These are phyloP conservation scores for Pammene fasciana DNA, from an alignment of 2,888 invertebrate genomes.

Conservation along the genomic window DNA sequence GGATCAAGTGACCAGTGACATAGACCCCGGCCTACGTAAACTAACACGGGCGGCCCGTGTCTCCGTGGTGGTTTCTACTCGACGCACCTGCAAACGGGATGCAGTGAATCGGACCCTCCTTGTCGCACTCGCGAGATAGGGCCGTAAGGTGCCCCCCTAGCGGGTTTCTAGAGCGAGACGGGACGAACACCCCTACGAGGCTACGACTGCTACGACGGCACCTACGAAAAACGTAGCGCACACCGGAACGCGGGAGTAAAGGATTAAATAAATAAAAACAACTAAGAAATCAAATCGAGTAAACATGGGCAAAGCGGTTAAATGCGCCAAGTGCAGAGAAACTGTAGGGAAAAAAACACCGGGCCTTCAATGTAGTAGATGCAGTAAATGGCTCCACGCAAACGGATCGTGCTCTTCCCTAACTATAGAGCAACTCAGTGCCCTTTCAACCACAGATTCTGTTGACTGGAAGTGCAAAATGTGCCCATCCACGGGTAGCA, in stretches of 20 bases:
- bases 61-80: too few relatives aligned
- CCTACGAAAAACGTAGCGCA: too few relatives aligned
- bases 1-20: too few relatives aligned
- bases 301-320: background rate
- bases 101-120: background rate
- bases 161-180: background rate
- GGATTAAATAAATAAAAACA: too few relatives aligned
- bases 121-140: background rate
- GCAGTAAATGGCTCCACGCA: background rate
- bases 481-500: background rate
- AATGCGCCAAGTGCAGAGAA: background rate
- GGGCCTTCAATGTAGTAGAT: background rate
- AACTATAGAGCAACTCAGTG: background rate
- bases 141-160: slow-evolving; percentile 10
- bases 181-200: too few relatives aligned
- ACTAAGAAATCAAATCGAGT: background rate
- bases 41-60: too few relatives aligned
- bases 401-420: background rate
- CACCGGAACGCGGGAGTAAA: too few relatives aligned
- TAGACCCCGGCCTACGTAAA: too few relatives aligned
- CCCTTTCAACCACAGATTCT: background rate
- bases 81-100: too few relatives aligned
- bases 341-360: background rate
- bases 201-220: too few relatives aligned
- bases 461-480: background rate